Percentiles rank a stretch among this genome's conserved stretches.
Conservation (phyloP, 1,140 invertebrate genomes). For the Hypothenemus hampei region DNA sequence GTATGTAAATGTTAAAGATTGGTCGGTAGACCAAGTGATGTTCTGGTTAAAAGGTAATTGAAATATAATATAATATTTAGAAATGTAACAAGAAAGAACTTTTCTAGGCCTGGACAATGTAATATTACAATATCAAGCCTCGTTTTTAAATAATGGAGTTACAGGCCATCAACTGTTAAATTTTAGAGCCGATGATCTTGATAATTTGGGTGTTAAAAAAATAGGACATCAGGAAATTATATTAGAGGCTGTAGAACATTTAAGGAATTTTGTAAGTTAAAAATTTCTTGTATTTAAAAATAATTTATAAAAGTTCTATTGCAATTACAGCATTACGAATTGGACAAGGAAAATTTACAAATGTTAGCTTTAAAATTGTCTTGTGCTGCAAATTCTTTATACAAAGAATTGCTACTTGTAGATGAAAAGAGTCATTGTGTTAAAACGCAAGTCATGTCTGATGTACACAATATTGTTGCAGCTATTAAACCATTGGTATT, state of each 20-base stretch:
- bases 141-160: conserved; percentile 74
- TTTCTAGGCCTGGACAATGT: conserved; percentile 73
- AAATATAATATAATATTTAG: neutral
- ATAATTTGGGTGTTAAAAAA: conserved; percentile 75
- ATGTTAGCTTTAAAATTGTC: conserved; percentile 78
- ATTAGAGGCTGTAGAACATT: conserved; percentile 82
- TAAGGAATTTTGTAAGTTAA: conserved; percentile 48
- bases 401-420: conserved; percentile 60
- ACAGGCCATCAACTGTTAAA: conserved; percentile 78
- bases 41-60: conserved; percentile 83
- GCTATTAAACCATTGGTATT: conserved; percentile 82
- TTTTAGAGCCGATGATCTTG: conserved; percentile 78
- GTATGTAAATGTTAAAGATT: conserved; percentile 86
- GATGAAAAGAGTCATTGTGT: conserved; percentile 62
- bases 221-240: conserved; percentile 91
- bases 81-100: no score
- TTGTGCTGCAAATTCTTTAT: conserved; percentile 75
- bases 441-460: conserved; percentile 75
- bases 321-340: conserved; percentile 80
- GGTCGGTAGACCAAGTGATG: conserved; percentile 88
- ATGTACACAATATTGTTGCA: conserved; percentile 75
- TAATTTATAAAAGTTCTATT: conserved; percentile 4
- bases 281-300: neutral
- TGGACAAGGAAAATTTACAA: conserved; percentile 87
- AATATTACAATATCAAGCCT: conserved; percentile 74